Evolutionary conservation across 2,888 invertebrate species (phyloP), one percentile per base, ranked within the genome.

Genomic region (Drepana falcataria): DNA sequence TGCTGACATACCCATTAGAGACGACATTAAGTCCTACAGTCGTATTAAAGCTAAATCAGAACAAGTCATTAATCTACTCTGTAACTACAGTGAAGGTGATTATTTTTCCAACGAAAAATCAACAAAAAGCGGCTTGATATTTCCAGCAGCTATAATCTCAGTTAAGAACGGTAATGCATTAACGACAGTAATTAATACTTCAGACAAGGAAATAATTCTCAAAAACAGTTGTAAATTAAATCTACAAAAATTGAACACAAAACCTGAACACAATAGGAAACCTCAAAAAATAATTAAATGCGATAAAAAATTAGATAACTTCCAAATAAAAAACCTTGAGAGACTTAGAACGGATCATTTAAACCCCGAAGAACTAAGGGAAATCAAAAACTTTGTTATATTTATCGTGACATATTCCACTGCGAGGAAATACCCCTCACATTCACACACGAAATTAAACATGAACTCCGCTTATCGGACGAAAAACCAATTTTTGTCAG

Each of bases 391-490:
- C 35, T 77, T 3, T 68, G 71, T 44, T 61, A 55, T 9, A 56
- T 74, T 47, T 77, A 64, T 55, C 55, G 66, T 34, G 75, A 81
- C 5, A 66, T 80, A 2, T 77, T 80, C 53, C 62, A 77, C 48
- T 61, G 59, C 7, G 72, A 75, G 41, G 60, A 70, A 2, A 63
- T 74, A 1, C 69, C 73, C 0, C 37, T 79, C 41, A 66, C 71
- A 0, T 68, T 67, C 4, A 77, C 75, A 2, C 65, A 74, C 47
- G 51, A 65, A 9, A 60, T 78, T 1, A 72, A 71, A 62, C 82
- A 83, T 9, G 54, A 71, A 56, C 71, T 84, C n/a, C 65, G 63
- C 53, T 3, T 66, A n/a, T 58, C 64, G 2, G 65, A 62, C 4
- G 35, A 58, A 6, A 60, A 55, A 49, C 63, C 71, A 0, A 65